These are phyloP conservation scores for Sisor rabdophorus DNA, from an alignment of 2,113 vertebrate genomes.

Conservation along the genomic window DNA sequence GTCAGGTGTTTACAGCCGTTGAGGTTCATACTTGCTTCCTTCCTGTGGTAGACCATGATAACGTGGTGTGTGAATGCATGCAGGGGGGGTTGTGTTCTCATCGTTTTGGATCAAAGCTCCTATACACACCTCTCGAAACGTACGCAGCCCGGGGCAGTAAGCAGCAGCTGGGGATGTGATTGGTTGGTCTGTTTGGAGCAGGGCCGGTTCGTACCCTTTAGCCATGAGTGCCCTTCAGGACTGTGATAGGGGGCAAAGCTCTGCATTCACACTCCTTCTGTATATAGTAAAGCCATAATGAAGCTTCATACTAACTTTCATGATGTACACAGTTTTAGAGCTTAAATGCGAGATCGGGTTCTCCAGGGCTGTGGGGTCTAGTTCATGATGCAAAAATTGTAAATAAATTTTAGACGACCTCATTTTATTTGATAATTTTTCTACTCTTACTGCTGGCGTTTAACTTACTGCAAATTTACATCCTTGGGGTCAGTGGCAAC, in stretches of 20 bases:
- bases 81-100: conserved; percentile 23
- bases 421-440: background rate
- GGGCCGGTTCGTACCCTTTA: conserved; percentile 1
- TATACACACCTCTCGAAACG: conserved; percentile 12
- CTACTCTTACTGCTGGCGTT: background rate
- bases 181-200: conserved; percentile 32
- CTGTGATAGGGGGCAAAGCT: conserved; percentile 5
- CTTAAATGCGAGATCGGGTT: background rate
- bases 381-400: background rate
- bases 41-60: conserved; percentile 32
- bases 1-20: conserved; percentile 27
- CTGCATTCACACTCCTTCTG: background rate
- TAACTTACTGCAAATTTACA: background rate
- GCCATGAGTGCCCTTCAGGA: conserved; percentile 15
- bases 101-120: conserved; percentile 12
- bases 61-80: conserved; percentile 1
- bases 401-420: background rate
- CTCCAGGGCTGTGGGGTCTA: no score
- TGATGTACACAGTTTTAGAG: background rate
- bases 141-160: conserved; percentile 26
- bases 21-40: conserved; percentile 24
- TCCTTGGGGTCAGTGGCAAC: no score
- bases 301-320: background rate
- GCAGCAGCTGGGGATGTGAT: conserved; percentile 20
- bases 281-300: background rate